phyloP scores from a whole-genome alignment of 1,140 invertebrate genomes.

The Thaumetopoea pityocampa region DNA sequence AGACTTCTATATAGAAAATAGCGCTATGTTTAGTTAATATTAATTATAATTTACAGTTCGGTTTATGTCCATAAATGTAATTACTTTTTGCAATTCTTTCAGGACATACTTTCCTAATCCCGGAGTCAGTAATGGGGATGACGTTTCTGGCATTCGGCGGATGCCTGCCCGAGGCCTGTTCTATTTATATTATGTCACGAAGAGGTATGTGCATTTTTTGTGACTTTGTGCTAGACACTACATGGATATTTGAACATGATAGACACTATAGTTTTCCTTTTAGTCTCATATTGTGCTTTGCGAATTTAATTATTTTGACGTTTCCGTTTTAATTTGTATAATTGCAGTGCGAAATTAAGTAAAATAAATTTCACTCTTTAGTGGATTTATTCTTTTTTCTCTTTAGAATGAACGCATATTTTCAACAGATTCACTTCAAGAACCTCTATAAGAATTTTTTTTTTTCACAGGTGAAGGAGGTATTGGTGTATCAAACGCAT shows the following conservation, averaged over 20 bases:
- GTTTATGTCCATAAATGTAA: too few relatives aligned
- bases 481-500: constrained; percentile 90
- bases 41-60: too few relatives aligned
- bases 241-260: too few relatives aligned
- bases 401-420: neutral
- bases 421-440: too few relatives aligned
- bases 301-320: constrained; percentile 3
- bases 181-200: constrained; percentile 87
- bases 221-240: too few relatives aligned
- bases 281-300: too few relatives aligned
- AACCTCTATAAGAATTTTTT: neutral
- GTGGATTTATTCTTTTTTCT: neutral
- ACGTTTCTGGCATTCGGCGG: constrained; percentile 92
- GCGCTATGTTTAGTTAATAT: too few relatives aligned
- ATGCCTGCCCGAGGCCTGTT: constrained; percentile 92
- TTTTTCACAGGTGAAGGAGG: constrained; percentile 83
- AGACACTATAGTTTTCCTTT: too few relatives aligned
- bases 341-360: constrained; percentile 1
- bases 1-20: too few relatives aligned
- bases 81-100: constrained; percentile 30
- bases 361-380: neutral
- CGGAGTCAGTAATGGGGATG: constrained; percentile 93
- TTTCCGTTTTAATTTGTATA: neutral
- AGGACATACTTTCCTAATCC: constrained; percentile 86
- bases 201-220: constrained; percentile 80